These are phyloP conservation scores for Hydropotes inermis DNA, from an alignment of 2,113 vertebrate genomes.

Conservation along the genomic window DNA sequence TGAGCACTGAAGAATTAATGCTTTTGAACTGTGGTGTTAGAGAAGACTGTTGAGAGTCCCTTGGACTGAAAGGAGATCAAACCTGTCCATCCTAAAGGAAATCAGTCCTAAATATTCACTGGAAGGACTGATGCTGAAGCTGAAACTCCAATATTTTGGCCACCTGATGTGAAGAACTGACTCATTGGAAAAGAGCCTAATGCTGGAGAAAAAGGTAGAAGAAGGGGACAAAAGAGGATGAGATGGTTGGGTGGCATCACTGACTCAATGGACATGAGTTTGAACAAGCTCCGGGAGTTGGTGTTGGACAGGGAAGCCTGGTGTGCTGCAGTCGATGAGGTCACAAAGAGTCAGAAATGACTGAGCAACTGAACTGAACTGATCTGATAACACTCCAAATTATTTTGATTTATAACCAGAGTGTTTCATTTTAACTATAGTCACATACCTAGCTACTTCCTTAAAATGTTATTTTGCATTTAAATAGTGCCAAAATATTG, in stretches of 20 bases:
- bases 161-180: background rate
- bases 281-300: fast-evolving
- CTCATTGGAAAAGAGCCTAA: background rate
- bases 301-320: background rate
- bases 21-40: background rate
- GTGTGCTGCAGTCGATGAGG: background rate
- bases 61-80: background rate
- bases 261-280: background rate
- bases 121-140: background rate
- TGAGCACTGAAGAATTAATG: background rate
- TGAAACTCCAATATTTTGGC: background rate
- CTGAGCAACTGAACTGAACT: background rate
- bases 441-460: background rate
- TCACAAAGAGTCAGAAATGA: fast-evolving
- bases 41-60: background rate
- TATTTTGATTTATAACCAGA: background rate
- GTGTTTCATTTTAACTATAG: background rate
- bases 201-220: background rate
- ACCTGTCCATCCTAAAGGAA: background rate
- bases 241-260: background rate
- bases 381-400: background rate
- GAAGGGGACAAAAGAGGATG: background rate
- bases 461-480: background rate
- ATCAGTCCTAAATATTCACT: background rate
- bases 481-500: background rate